Conservation (phyloP, 1,140 invertebrate species). For the Orussus abietinus region DNA sequence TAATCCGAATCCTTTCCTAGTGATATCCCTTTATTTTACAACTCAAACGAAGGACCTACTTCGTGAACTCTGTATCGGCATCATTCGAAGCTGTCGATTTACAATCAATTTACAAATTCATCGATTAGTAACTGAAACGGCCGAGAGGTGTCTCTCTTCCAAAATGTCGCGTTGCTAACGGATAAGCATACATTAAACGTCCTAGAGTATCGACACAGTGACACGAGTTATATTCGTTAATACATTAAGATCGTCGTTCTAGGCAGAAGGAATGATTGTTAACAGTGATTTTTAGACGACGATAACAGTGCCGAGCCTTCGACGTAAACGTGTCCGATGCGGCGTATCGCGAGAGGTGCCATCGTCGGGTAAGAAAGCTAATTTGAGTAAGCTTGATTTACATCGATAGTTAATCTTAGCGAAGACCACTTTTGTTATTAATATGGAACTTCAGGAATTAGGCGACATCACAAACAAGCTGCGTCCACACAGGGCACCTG, state of each 20-base stretch:
- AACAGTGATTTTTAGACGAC: constrained; percentile 11
- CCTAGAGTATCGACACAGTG: constrained; percentile 19
- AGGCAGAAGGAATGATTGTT: constrained; percentile 26
- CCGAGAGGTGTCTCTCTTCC: constrained; percentile 1
- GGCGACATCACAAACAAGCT: neutral
- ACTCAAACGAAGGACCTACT: too few species aligned
- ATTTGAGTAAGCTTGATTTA: constrained; percentile 4
- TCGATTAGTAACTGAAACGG: too few species aligned
- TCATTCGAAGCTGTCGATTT: too few species aligned
- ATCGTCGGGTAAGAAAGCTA: constrained; percentile 20
- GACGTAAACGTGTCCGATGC: constrained; percentile 2
- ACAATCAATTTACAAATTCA: too few species aligned
- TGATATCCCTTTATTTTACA: too few species aligned
- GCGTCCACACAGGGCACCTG: constrained; percentile 1
- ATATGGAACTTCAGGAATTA: too few species aligned
- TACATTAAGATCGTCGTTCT: constrained; percentile 22
- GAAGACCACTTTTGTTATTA: too few species aligned
- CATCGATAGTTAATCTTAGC: too few species aligned
- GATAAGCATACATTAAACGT: constrained; percentile 16
- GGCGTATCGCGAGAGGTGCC: constrained; percentile 7
- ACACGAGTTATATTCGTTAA: constrained; percentile 11
- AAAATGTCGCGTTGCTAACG: constrained; percentile 1
- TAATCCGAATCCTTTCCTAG: too few species aligned
- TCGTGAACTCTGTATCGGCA: too few species aligned
- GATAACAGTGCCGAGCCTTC: constrained; percentile 1